Evolutionary conservation across 2,113 vertebrate species (phyloP).

Genomic region (Arenaria interpres): DNA sequence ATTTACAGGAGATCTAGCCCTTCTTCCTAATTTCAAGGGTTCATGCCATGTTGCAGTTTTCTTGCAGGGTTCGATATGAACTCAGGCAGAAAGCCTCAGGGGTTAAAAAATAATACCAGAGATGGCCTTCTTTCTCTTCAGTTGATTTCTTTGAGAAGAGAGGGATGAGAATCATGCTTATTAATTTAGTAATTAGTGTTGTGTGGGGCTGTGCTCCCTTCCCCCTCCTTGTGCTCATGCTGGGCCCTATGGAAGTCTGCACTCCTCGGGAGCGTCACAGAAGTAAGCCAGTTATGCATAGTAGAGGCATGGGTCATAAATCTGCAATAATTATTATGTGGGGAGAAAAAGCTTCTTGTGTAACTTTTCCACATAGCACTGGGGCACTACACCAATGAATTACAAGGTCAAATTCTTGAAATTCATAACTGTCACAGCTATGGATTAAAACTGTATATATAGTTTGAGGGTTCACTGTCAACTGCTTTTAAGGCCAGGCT

Average conservation of each 20-base stretch:
- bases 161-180: background rate
- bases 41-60: background rate
- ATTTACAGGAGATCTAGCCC: background rate
- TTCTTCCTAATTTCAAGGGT: background rate
- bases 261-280: background rate
- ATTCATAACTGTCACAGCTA: constrained; percentile 36
- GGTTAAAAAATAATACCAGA: background rate
- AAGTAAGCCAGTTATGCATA: background rate
- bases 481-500: background rate
- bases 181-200: background rate
- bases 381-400: background rate
- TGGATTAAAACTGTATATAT: background rate
- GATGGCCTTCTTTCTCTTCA: background rate
- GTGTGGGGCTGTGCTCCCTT: background rate
- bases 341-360: constrained; percentile 46
- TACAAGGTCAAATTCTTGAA: constrained; percentile 56
- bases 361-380: background rate
- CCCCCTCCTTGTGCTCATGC: background rate
- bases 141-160: background rate
- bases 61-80: background rate
- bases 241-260: background rate
- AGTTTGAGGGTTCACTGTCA: background rate
- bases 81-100: background rate
- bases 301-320: constrained; percentile 20
- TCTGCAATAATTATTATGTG: constrained; percentile 22